Evolutionary conservation across 2,797 vertebrate species (phyloP), one percentile per base, ranked within the genome.

Genomic region (Oceanodroma leucorhoa): DNA sequence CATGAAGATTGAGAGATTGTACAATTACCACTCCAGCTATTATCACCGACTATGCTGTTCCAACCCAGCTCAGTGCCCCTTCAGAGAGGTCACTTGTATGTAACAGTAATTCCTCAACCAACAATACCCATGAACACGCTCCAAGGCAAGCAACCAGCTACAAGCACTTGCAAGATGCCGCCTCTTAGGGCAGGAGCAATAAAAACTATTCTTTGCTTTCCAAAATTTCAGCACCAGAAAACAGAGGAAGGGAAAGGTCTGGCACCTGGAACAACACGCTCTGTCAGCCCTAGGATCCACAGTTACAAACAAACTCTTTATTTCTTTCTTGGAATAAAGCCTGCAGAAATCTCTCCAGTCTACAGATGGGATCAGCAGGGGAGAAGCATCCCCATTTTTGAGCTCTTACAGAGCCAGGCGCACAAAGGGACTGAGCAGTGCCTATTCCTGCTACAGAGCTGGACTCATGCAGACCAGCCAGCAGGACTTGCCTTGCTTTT

Each of bases 161-260:
- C 32, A 34, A 38, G 29, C 19, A 54, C 20, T 62, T 22, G 1
- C 45, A 81, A 83, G 46, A 34, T 65, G n/a, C 7, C 0, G 0
- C 34, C 53, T 60, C 26, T 70, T 27, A 14, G 29, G 26, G 16
- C 8, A 1, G 24, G 5, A 67, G 41, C 13, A 36, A 34, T 12
- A 27, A 62, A n/a, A 57, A 14, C 4, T 48, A 29, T 22, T 53
- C 12, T 34, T 14, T 48, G 16, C 38, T 78, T 93, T 82, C 58
- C 58, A 88, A 62, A 81, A 48, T 69, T 72, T 43, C 61, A 79
- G 45, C 75, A 60, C 41, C 61, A 88, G 69, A 73, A 55, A 85
- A 29, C 7, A 38, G 45, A 61, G 19, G 0, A 0, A 17, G 8
- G 30, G 22, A 73, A 60, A 71, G 10, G 14, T 58, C 41, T 83